phyloP scores from a whole-genome alignment of 2,888 invertebrate species.

The Eilema griseolum region DNA sequence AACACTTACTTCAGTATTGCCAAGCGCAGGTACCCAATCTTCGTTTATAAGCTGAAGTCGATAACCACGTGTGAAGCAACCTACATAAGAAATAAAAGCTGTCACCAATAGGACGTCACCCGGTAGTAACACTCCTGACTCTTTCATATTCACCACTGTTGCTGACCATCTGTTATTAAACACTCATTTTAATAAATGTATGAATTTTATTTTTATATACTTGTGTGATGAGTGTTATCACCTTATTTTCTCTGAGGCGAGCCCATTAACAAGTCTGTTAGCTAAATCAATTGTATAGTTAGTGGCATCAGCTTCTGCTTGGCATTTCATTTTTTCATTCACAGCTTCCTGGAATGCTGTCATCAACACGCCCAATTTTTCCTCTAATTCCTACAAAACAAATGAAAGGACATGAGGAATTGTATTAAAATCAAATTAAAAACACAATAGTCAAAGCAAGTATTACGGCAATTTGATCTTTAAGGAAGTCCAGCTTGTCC shows the following conservation, averaged over 20 bases:
- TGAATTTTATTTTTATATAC: neutral
- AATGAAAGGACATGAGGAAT: neutral
- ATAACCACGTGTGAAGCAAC: constrained; percentile 96
- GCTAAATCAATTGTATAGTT: constrained; percentile 96
- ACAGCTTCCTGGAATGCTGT: constrained; percentile 95
- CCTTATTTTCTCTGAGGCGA: constrained; percentile 95
- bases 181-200: neutral
- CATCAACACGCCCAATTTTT: constrained; percentile 91
- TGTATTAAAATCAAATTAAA: neutral
- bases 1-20: constrained; percentile 86
- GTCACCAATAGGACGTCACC: constrained; percentile 96
- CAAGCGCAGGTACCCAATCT: constrained; percentile 94
- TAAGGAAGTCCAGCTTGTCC: constrained; percentile 92
- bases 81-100: constrained; percentile 98
- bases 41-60: constrained; percentile 92
- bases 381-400: constrained; percentile 89
- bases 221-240: constrained; percentile 29
- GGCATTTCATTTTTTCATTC: constrained; percentile 95
- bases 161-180: constrained; percentile 75
- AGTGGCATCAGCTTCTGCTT: constrained; percentile 97
- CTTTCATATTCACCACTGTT: constrained; percentile 87
- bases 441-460: neutral
- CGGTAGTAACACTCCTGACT: constrained; percentile 92
- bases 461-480: constrained; percentile 88
- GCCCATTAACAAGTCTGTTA: constrained; percentile 95